Conservation (phyloP, 2,797 vertebrate species). For the Muscicapa striata region DNA sequence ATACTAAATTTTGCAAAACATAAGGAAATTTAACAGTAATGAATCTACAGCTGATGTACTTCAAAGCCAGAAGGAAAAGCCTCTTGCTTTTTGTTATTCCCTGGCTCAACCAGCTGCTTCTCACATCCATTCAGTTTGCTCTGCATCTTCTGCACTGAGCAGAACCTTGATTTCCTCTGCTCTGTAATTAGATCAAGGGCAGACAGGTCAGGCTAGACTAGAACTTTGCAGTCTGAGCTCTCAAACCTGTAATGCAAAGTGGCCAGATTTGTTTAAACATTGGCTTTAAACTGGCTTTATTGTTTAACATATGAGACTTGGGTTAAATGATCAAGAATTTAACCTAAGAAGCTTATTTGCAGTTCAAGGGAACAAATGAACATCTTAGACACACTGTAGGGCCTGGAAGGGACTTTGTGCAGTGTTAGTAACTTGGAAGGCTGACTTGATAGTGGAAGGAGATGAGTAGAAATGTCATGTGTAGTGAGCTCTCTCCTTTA, state of each 20-base stretch:
- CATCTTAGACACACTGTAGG: not conserved
- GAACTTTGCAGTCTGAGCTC: not conserved
- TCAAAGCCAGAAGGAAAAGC: not conserved
- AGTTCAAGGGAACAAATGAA: not conserved
- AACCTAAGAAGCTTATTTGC: not conserved
- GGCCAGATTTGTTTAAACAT: not conserved
- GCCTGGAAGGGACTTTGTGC: not conserved
- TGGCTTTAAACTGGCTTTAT: not conserved
- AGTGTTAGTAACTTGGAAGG: not conserved
- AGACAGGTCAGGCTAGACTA: not conserved
- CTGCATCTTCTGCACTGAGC: not conserved
- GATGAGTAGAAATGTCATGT: not conserved
- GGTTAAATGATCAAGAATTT: not conserved
- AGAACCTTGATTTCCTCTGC: not conserved
- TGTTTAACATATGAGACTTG: not conserved
- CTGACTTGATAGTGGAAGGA: not conserved
- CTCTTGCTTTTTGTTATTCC: not conserved
- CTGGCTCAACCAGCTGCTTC: not conserved
- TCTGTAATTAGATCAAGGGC: not conserved
- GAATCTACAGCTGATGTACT: not conserved
- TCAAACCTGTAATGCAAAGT: conserved; percentile 17
- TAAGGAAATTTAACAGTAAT: not conserved
- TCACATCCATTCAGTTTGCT: not conserved
- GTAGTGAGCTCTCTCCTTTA: not conserved
- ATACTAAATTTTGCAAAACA: not conserved